Conservation (phyloP, 1,140 invertebrate species). For the Nebria ingens region DNA sequence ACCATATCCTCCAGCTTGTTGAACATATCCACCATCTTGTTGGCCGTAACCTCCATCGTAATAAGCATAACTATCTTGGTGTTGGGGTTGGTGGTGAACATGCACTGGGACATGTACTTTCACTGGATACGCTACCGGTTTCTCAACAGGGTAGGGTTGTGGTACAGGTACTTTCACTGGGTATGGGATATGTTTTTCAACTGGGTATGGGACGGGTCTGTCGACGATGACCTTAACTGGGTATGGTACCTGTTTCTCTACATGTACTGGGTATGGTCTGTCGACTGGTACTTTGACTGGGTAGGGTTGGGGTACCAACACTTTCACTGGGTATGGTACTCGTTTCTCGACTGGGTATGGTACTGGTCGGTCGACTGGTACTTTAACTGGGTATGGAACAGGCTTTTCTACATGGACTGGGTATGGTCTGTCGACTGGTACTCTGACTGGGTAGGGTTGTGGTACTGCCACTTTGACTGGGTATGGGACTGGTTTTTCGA, state of each 20-base stretch:
- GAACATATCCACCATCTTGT: slow-evolving; percentile 18
- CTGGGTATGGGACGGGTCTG: slow-evolving; percentile 15
- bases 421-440: slow-evolving; percentile 44
- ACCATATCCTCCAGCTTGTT: slow-evolving; percentile 33
- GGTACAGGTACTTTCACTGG: slow-evolving; percentile 32
- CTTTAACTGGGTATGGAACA: slow-evolving; percentile 42
- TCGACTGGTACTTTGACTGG: slow-evolving; percentile 55
- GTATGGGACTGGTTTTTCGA: slow-evolving; percentile 44
- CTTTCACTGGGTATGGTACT: slow-evolving; percentile 37
- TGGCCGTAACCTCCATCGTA: slow-evolving; percentile 36
- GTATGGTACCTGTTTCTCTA: slow-evolving; percentile 50
- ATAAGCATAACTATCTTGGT: slow-evolving; percentile 20
- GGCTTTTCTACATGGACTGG: slow-evolving; percentile 49
- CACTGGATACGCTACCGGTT: slow-evolving; percentile 14
- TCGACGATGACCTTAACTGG: slow-evolving; percentile 38
- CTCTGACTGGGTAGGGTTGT: slow-evolving; percentile 44
- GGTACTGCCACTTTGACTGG: slow-evolving; percentile 44
- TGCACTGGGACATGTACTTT: slow-evolving; percentile 33
- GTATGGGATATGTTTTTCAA: slow-evolving; percentile 11
- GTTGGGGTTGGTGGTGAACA: slow-evolving; percentile 27
- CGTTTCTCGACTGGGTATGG: slow-evolving; percentile 43
- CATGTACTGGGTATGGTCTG: slow-evolving; percentile 52
- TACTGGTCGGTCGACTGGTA: slow-evolving; percentile 34
- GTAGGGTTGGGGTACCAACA: slow-evolving; percentile 36
- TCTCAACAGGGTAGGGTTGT: slow-evolving; percentile 21